A percentile compares a stretch with the other conserved stretches of the same genome.
Evolutionary conservation across 2,797 vertebrate species (phyloP).

Genomic region (Acomys russatus): DNA sequence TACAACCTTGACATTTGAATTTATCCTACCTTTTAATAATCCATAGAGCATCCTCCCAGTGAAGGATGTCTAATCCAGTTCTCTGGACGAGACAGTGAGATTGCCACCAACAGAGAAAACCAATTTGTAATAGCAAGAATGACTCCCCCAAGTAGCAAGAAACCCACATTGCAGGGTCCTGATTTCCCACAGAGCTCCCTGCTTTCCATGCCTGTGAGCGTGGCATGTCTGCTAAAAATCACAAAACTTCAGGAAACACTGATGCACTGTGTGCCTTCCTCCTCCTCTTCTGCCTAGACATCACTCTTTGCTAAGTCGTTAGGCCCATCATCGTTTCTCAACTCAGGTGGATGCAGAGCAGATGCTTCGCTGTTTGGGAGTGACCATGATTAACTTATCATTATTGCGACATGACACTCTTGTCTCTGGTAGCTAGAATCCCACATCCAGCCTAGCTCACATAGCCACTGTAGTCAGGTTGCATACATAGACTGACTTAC

Average conservation of each 20-base stretch:
- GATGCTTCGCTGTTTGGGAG: slow-evolving; percentile 26
- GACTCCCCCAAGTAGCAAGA: background rate
- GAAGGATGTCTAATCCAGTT: background rate
- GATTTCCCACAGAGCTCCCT: background rate
- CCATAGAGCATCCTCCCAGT: background rate
- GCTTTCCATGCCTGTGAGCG: background rate
- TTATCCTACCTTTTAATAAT: background rate
- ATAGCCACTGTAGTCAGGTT: background rate
- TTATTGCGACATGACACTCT: background rate
- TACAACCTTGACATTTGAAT: background rate
- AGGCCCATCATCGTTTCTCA: background rate
- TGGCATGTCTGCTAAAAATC: background rate
- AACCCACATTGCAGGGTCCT: background rate
- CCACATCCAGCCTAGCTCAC: background rate
- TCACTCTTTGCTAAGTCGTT: background rate
- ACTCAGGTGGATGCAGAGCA: background rate
- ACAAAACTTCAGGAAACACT: background rate
- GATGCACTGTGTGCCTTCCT: background rate
- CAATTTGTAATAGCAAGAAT: background rate
- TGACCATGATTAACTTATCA: background rate
- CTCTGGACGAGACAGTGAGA: background rate
- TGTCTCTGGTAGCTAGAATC: background rate
- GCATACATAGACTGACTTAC: background rate
- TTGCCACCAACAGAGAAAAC: background rate
- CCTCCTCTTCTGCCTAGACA: background rate